Percentiles rank a stretch among this genome's conserved stretches.
Conservation (phyloP, 2,888 invertebrate genomes). For the Ceriagrion tenellum region DNA sequence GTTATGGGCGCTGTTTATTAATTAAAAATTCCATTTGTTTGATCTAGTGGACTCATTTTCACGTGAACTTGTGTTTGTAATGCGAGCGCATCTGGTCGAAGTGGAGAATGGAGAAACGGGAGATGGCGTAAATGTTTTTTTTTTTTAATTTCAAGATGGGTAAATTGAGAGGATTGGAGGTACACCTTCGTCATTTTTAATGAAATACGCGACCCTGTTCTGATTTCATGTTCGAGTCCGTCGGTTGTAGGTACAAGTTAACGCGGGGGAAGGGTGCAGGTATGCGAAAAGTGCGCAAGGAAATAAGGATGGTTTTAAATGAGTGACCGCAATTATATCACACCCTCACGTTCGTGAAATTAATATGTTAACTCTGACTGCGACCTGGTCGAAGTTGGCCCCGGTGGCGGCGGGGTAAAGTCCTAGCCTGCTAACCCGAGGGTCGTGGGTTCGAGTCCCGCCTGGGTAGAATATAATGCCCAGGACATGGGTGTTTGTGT, state of each 20-base stretch:
- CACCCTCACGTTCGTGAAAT: not conserved
- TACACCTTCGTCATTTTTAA: slow-evolving; percentile 28
- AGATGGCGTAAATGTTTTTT: no score
- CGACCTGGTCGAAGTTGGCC: not conserved
- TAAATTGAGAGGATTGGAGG: no score
- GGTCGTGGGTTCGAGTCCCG: no score
- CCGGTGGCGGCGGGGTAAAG: no score
- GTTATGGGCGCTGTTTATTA: not conserved
- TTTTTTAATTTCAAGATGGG: not conserved
- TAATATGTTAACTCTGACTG: not conserved
- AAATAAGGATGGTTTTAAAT: not conserved
- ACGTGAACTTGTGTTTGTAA: not conserved
- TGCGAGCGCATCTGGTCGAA: not conserved
- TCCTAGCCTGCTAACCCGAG: no score
- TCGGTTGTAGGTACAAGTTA: no score
- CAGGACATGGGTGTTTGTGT: no score
- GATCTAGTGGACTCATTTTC: slow-evolving; percentile 55
- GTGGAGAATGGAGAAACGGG: not conserved
- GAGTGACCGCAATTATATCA: not conserved
- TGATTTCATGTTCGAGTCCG: not conserved
- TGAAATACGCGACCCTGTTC: slow-evolving; percentile 11
- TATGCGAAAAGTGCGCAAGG: no score
- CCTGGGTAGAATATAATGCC: no score
- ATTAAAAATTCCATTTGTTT: slow-evolving; percentile 58
- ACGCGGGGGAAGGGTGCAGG: no score